Evolutionary conservation across 2,113 vertebrate species (phyloP).

Genomic region (Nothobranchius furzeri): DNA sequence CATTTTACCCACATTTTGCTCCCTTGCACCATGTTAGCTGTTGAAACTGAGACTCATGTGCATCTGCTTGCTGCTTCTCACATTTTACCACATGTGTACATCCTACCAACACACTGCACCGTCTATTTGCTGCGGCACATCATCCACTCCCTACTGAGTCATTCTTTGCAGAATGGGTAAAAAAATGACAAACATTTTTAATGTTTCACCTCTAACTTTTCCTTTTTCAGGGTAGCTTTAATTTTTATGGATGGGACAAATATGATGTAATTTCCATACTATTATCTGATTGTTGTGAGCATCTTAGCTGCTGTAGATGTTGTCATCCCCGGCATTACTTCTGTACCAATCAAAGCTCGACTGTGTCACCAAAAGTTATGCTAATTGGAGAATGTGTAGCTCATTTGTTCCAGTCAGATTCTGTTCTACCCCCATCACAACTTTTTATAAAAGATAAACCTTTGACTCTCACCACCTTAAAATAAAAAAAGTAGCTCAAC

Average conservation of each 20-base stretch:
- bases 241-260: constrained; percentile 17
- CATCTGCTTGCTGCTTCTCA: constrained; percentile 71
- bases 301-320: constrained; percentile 11
- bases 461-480: constrained; percentile 67
- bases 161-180: constrained; percentile 51
- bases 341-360: constrained; percentile 17
- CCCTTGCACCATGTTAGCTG: constrained; percentile 28
- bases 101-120: constrained; percentile 29
- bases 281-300: background rate
- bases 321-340: background rate
- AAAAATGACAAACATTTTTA: constrained; percentile 38
- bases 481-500: constrained; percentile 70
- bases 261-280: constrained; percentile 7
- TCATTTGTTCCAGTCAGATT: constrained; percentile 20
- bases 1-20: constrained; percentile 23
- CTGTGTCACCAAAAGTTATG: background rate
- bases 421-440: constrained; percentile 27
- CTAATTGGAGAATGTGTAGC: background rate
- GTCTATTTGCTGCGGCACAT: constrained; percentile 56
- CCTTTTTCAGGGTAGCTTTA: constrained; percentile 65
- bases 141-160: constrained; percentile 23
- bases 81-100: constrained; percentile 59
- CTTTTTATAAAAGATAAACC: constrained; percentile 16
- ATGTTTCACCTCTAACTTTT: constrained; percentile 72
- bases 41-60: constrained; percentile 44